phyloP scores from a whole-genome alignment of 2,113 vertebrate species.

The Oxygymnocypris stewartii region DNA sequence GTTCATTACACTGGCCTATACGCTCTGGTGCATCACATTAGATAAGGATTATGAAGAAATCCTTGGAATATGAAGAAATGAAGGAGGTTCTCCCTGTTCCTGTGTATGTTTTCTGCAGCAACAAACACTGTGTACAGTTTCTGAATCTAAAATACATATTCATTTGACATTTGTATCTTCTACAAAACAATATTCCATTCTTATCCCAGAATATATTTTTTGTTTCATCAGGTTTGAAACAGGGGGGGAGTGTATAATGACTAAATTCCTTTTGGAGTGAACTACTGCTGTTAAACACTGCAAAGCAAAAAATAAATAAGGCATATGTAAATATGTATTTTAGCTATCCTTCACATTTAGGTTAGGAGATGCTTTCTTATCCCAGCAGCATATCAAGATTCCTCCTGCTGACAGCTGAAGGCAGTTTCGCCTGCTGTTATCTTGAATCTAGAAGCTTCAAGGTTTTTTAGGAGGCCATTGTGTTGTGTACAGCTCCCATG shows the following conservation, averaged over 20 bases:
- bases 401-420: neutral
- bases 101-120: neutral
- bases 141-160: neutral
- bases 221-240: neutral
- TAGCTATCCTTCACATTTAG: neutral
- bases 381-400: neutral
- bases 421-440: neutral
- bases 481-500: neutral
- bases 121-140: neutral
- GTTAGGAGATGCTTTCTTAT: neutral
- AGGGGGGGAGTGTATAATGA: neutral
- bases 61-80: neutral
- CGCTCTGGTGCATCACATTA: neutral
- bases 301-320: neutral
- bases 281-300: neutral
- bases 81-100: neutral
- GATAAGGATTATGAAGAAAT: neutral
- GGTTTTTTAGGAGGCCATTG: neutral
- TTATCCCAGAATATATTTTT: too few relatives aligned
- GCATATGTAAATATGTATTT: neutral
- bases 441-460: neutral
- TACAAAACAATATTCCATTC: neutral
- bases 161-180: neutral
- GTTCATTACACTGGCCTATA: neutral
- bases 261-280: neutral